Base-by-base conservation (phyloP, 2,113 vertebrate genomes). In the Heterochromis multidens region DNA sequence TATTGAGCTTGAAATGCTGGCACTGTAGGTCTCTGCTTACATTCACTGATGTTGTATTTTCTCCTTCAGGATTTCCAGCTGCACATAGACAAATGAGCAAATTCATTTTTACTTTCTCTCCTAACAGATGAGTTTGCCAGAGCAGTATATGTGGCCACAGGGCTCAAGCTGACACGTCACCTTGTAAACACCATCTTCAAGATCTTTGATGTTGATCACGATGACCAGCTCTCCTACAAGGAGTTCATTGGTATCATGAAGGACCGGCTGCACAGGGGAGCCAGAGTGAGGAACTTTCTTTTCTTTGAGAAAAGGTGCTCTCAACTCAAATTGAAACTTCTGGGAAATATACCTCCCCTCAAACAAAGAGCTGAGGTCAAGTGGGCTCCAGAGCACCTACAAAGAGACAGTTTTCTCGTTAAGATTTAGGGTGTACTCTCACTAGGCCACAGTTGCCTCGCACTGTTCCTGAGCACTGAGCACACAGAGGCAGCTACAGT, bases 231-330 rank as follows among this genome's bases (percentile, higher is more conserved):
- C 91, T 99, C 98, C 93, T 97, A 99, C 59, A 99, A 99, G 95
- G 99, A 99, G 96, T 99, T 99, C 95, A 98, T 99, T 0, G 98
- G 99, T 85, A 98, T 99, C 94, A 99, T 99, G 98, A 99, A 99
- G 95, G 99, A 99, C 95, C 96, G 98, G 63, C 97, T 99, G 89
- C 97, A 97, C 93, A 96, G 98, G 84, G 98, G 98, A 87, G 97
- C 96, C 88, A 96, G 97, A 97, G 98, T 99, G 95, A 98, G 94
- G 92, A 49, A 35, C 25, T 27, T 60, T 19, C 76, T 59, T 14
- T 29, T 19, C 46, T 31, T 31, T 58, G 2, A 77, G 16, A 46
- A 82, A 67, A 77, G 37, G 21, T 31, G 19, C 17, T 60, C 37
- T n/a, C 19, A 59, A 29, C 29, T 56, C 29, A 27, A n/a, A 35